Conservation (phyloP, 1,140 invertebrate genomes). For the Pogonomyrmex californicus region DNA sequence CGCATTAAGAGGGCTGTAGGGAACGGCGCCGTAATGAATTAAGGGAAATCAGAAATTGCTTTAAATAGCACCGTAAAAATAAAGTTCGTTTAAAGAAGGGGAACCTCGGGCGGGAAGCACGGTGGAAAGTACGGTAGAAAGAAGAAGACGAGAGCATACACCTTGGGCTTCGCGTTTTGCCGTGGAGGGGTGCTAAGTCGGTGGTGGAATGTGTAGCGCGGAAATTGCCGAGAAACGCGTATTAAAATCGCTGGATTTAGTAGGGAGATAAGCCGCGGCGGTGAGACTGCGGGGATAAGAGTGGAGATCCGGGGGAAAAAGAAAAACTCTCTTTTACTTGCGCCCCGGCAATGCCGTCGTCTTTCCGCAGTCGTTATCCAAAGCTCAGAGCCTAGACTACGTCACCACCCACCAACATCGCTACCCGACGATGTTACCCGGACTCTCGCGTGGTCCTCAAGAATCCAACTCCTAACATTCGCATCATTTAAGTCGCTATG, state of each 20-base stretch:
- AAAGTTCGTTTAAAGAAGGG: slow-evolving; percentile 82
- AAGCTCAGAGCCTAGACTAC: slow-evolving; percentile 75
- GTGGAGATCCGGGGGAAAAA: slow-evolving; percentile 71
- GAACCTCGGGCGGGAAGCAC: slow-evolving; percentile 24
- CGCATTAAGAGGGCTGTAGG: slow-evolving; percentile 83
- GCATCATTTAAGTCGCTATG: slow-evolving; percentile 79
- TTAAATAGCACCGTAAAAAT: slow-evolving; percentile 86
- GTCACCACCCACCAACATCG: slow-evolving; percentile 67
- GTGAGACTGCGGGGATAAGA: slow-evolving; percentile 64
- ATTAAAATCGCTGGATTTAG: slow-evolving; percentile 87
- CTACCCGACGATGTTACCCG: slow-evolving; percentile 49
- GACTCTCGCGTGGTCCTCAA: slow-evolving; percentile 60
- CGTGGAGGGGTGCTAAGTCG: slow-evolving; percentile 78
- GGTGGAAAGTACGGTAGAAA: slow-evolving; percentile 64
- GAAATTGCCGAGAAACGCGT: slow-evolving; percentile 86
- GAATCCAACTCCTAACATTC: slow-evolving; percentile 75
- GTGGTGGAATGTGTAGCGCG: slow-evolving; percentile 82
- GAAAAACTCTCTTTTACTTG: slow-evolving; percentile 85
- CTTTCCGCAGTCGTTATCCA: slow-evolving; percentile 81
- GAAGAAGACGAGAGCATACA: slow-evolving; percentile 58
- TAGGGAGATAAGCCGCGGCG: slow-evolving; percentile 82
- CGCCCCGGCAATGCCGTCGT: slow-evolving; percentile 80
- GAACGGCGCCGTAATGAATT: slow-evolving; percentile 85
- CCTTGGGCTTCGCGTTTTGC: slow-evolving; percentile 22
- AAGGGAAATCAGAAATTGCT: slow-evolving; percentile 87